These are phyloP conservation scores for Lynx canadensis DNA, from an alignment of 2,113 vertebrate genomes.

Conservation along the genomic window DNA sequence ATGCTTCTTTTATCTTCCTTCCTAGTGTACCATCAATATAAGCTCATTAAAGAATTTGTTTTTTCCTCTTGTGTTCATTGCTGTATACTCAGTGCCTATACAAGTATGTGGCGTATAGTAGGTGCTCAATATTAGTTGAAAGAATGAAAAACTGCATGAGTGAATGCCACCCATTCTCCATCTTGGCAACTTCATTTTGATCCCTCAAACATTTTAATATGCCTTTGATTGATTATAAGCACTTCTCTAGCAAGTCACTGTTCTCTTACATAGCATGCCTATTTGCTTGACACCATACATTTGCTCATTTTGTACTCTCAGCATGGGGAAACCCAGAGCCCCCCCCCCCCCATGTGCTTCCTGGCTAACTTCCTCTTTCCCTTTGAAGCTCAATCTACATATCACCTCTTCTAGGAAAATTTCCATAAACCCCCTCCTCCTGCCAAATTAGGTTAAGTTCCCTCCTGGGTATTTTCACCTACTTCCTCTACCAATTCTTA, in stretches of 20 bases:
- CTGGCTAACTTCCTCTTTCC: background rate
- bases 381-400: background rate
- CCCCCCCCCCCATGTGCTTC: background rate
- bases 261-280: background rate
- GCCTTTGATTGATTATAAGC: background rate
- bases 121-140: background rate
- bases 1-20: background rate
- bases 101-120: background rate
- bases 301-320: background rate
- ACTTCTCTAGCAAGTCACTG: background rate
- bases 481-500: background rate
- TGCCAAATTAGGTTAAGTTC: background rate
- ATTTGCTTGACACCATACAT: background rate
- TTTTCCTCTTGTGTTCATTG: background rate
- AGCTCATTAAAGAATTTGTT: background rate
- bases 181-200: background rate
- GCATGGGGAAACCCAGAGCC: background rate
- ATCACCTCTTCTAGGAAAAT: background rate
- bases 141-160: slow-evolving; percentile 8
- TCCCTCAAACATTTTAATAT: background rate
- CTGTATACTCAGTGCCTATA: background rate
- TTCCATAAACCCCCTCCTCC: background rate
- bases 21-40: background rate
- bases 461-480: background rate
- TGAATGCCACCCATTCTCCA: background rate